Evolutionary conservation across 2,888 invertebrate genomes (phyloP).

Genomic region (Diloba caeruleocephala): DNA sequence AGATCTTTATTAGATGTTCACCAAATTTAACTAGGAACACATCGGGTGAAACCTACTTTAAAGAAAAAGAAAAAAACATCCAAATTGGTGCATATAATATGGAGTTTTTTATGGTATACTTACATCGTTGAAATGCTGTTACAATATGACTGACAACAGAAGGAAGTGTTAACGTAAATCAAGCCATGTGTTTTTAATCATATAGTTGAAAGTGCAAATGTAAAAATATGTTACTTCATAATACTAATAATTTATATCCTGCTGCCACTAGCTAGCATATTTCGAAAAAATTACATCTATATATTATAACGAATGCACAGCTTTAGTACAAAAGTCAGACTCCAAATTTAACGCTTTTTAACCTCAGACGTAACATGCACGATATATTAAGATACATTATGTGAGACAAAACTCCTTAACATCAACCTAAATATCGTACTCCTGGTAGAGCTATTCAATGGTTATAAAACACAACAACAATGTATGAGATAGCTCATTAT

Average conservation of each 20-base stretch:
- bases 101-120: conserved; percentile 56
- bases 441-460: conserved; percentile 46
- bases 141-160: conserved; percentile 50
- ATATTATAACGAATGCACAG: conserved; percentile 55
- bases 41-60: too few relatives aligned
- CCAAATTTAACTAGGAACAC: too few relatives aligned
- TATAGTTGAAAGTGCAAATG: conserved; percentile 45
- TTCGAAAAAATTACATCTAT: conserved; percentile 48
- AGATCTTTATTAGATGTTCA: too few relatives aligned
- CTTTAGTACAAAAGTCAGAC: conserved; percentile 80
- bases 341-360: conserved; percentile 66
- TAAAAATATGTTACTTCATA: conserved; percentile 53
- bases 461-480: conserved; percentile 50
- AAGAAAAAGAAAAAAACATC: too few relatives aligned
- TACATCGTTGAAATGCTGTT: conserved; percentile 58
- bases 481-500: conserved; percentile 47
- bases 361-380: conserved; percentile 57
- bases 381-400: conserved; percentile 59
- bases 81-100: too few relatives aligned
- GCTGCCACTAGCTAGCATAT: conserved; percentile 46
- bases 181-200: conserved; percentile 53
- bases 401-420: conserved; percentile 55
- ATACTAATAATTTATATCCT: conserved; percentile 57
- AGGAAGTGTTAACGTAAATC: conserved; percentile 51
- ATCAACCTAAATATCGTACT: conserved; percentile 54